Percentiles rank a stretch among this genome's conserved stretches.
Evolutionary conservation across 2,888 invertebrate species (phyloP).

Genomic region (Argyra leucocephala): DNA sequence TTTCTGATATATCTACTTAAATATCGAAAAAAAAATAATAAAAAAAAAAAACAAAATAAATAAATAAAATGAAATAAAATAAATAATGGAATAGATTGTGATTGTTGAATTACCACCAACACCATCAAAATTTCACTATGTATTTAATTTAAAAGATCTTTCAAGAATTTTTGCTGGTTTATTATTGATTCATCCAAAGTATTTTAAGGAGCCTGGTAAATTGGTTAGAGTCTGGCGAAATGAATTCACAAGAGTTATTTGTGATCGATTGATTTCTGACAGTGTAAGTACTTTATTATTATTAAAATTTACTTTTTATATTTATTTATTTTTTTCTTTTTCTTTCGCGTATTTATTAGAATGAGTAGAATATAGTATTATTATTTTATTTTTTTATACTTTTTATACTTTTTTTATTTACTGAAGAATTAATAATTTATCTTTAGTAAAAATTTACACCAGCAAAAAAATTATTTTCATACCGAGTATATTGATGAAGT

Average conservation of each 20-base stretch:
- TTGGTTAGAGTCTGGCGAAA: slow-evolving; percentile 84
- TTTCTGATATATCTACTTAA: too few species aligned
- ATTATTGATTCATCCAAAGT: slow-evolving; percentile 62
- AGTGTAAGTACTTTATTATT: slow-evolving; percentile 44
- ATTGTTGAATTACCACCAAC: slow-evolving; percentile 76
- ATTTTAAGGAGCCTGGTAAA: slow-evolving; percentile 57
- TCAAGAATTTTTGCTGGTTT: slow-evolving; percentile 77
- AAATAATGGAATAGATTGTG: slow-evolving; percentile 47
- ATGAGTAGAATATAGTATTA: too few species aligned
- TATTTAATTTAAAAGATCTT: slow-evolving; percentile 84
- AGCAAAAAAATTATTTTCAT: too few species aligned
- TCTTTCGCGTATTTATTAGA: background rate
- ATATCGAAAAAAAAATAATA: too few species aligned
- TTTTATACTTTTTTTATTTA: too few species aligned
- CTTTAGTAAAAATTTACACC: too few species aligned
- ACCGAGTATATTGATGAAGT: too few species aligned
- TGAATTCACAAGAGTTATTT: slow-evolving; percentile 77
- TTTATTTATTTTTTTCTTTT: background rate
- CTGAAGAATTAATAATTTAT: too few species aligned
- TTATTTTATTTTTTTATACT: too few species aligned
- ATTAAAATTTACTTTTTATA: slow-evolving; percentile 29
- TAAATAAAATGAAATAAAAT: background rate
- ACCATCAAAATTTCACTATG: slow-evolving; percentile 88
- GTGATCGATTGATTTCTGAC: slow-evolving; percentile 69
- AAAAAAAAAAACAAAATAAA: too few species aligned